phyloP scores from a whole-genome alignment of 2,888 invertebrate species.

The Piscicola geometra region DNA sequence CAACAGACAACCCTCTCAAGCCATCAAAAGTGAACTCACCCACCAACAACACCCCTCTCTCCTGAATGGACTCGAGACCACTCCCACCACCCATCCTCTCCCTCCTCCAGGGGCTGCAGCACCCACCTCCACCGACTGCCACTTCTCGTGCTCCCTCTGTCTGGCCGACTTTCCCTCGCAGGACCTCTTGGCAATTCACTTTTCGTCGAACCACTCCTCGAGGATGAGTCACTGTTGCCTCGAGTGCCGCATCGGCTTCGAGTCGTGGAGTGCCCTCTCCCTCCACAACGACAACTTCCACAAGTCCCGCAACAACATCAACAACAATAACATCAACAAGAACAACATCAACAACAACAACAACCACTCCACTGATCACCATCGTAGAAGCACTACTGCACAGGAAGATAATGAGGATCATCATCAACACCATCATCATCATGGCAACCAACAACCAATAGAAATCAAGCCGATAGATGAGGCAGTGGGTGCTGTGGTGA shows the following conservation, averaged over 20 bases:
- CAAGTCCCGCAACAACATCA: too few species aligned
- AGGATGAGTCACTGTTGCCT: conserved; percentile 23
- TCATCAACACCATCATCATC: neutral
- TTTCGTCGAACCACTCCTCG: conserved; percentile 9
- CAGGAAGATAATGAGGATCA: neutral
- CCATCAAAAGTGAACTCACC: neutral
- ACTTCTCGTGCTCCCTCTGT: conserved; percentile 23
- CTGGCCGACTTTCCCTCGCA: conserved; percentile 10
- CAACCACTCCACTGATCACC: too few species aligned
- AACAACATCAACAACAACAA: too few species aligned
- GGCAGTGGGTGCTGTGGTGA: neutral
- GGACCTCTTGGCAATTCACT: conserved; percentile 11
- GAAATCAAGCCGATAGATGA: conserved; percentile 5
- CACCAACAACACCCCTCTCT: too few species aligned
- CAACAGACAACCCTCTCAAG: neutral
- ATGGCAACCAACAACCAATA: neutral
- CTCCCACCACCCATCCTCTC: neutral
- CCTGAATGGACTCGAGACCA: too few species aligned
- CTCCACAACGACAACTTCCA: conserved; percentile 28
- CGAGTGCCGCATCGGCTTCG: conserved; percentile 26
- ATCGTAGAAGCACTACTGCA: neutral
- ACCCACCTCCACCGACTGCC: neutral
- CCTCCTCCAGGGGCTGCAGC: too few species aligned
- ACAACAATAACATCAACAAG: too few species aligned
- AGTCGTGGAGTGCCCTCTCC: conserved; percentile 11